phyloP scores from a whole-genome alignment of 2,888 invertebrate genomes.

The Dione vanillae region DNA sequence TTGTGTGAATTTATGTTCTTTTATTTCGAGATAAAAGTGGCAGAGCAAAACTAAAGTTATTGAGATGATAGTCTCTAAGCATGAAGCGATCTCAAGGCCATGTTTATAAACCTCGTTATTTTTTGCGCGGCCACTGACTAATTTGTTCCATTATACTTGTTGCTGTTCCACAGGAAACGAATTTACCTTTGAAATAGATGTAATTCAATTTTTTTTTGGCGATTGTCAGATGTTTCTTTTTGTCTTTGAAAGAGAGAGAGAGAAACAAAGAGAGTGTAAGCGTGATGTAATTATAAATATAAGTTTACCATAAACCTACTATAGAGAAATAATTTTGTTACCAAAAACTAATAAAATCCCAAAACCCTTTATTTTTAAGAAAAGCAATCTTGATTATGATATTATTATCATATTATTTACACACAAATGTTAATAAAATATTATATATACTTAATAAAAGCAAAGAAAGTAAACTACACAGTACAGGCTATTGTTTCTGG shows the following conservation, averaged over 20 bases:
- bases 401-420: not conserved
- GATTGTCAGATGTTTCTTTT: not conserved
- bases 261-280: no score
- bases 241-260: no score
- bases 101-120: slow-evolving; percentile 19
- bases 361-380: no score
- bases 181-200: no score
- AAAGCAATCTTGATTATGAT: not conserved
- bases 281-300: no score
- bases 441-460: not conserved
- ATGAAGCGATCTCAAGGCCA: slow-evolving; percentile 25
- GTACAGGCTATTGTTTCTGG: not conserved
- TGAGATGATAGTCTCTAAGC: slow-evolving; percentile 3
- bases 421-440: not conserved
- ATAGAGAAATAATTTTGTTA: no score
- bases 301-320: no score
- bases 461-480: not conserved
- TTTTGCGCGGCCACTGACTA: slow-evolving; percentile 25
- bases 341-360: no score
- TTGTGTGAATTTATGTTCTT: not conserved
- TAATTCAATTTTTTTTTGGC: slow-evolving; percentile 11
- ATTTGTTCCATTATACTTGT: slow-evolving; percentile 2
- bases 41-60: not conserved
- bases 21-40: slow-evolving; percentile 1
- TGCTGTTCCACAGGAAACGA: not conserved